Conservation (phyloP, 1,140 invertebrate species). For the Bacillus rossius region DNA sequence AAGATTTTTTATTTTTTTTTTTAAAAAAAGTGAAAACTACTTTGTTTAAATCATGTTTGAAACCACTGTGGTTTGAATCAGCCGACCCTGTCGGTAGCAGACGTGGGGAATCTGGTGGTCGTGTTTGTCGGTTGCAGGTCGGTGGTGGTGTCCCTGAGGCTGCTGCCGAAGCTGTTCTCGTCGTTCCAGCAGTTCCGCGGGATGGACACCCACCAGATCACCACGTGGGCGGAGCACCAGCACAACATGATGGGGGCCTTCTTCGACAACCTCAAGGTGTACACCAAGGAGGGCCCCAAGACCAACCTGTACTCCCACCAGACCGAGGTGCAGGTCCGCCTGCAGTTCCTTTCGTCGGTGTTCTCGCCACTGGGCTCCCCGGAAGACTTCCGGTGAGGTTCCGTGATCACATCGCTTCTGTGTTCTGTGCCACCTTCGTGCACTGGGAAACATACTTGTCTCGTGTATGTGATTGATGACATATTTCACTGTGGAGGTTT, state of each 20-base stretch:
- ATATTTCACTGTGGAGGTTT: no score
- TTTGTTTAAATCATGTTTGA: no score
- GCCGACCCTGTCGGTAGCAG: no score
- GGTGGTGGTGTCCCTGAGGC: slow-evolving; percentile 79
- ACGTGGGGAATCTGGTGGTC: neutral
- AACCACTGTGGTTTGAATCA: no score
- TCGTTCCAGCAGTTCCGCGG: slow-evolving; percentile 87
- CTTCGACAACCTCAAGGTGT: slow-evolving; percentile 67
- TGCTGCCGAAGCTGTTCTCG: slow-evolving; percentile 84
- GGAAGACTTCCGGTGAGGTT: slow-evolving; percentile 66
- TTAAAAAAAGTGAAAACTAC: no score
- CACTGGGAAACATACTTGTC: no score
- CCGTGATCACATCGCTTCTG: no score
- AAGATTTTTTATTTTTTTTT: no score
- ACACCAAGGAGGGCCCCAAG: slow-evolving; percentile 41
- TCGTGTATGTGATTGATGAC: no score
- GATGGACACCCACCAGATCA: slow-evolving; percentile 73
- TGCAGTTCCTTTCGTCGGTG: slow-evolving; percentile 88
- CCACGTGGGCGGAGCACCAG: slow-evolving; percentile 85
- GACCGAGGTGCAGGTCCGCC: slow-evolving; percentile 82
- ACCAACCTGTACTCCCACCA: slow-evolving; percentile 75
- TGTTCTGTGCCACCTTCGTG: no score
- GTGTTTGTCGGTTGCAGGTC: slow-evolving; percentile 52
- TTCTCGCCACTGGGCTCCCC: slow-evolving; percentile 88
- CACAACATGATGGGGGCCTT: slow-evolving; percentile 90